phyloP scores from a whole-genome alignment of 2,888 invertebrate genomes.

The Plutella xylostella region DNA sequence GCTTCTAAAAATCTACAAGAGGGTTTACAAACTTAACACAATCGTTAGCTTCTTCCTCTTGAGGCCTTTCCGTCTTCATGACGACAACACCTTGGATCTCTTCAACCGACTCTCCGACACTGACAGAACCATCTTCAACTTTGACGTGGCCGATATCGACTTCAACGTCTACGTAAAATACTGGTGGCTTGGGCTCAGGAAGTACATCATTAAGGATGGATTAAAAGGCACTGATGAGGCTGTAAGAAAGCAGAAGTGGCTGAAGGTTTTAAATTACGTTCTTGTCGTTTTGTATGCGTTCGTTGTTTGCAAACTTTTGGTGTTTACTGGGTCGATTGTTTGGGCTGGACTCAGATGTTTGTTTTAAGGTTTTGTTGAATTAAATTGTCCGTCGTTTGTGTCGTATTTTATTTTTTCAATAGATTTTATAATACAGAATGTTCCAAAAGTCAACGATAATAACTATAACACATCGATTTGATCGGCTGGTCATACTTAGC shows the following conservation, averaged over 20 bases:
- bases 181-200: not conserved
- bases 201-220: not conserved
- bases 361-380: too few relatives aligned
- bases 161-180: not conserved
- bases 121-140: slow-evolving; percentile 7
- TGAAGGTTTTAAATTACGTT: not conserved
- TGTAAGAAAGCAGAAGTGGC: not conserved
- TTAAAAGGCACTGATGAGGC: not conserved
- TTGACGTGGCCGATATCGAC: slow-evolving; percentile 4
- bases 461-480: too few relatives aligned
- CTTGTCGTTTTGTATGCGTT: not conserved
- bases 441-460: too few relatives aligned
- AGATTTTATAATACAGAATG: too few relatives aligned
- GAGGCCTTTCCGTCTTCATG: not conserved
- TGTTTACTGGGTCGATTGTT: too few relatives aligned
- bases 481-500: too few relatives aligned
- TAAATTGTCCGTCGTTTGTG: too few relatives aligned
- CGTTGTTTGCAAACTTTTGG: too few relatives aligned
- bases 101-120: slow-evolving; percentile 1
- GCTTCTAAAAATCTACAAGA: slow-evolving; percentile 7
- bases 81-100: slow-evolving; percentile 4
- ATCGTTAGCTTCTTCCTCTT: slow-evolving; percentile 4
- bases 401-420: too few relatives aligned
- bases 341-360: too few relatives aligned
- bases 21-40: slow-evolving; percentile 5